Conservation (phyloP, 2,113 vertebrate species). For the Pampusana beccarii region DNA sequence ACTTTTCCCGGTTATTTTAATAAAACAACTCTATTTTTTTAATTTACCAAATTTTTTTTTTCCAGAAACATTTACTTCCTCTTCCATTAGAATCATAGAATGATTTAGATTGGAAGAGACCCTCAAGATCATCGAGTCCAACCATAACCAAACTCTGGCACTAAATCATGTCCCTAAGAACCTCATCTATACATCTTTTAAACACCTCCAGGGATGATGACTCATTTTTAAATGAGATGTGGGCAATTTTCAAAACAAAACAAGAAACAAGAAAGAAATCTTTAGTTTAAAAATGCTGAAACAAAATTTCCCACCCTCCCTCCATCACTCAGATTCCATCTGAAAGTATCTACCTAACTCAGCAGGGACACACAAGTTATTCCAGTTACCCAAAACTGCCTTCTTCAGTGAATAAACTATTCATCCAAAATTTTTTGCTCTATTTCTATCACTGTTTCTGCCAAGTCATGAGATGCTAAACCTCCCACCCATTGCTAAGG, state of each 20-base stretch:
- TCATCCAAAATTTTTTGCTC: background rate
- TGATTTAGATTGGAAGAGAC: no score
- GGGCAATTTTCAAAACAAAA: background rate
- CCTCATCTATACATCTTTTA: no score
- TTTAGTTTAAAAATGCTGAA: background rate
- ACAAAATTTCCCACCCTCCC: background rate
- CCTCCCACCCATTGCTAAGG: background rate
- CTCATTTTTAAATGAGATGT: background rate
- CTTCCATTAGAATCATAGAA: background rate
- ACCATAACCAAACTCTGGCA: no score
- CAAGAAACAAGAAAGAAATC: background rate
- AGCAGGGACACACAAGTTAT: background rate
- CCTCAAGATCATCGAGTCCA: no score
- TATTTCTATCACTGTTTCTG: background rate
- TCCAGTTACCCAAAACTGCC: background rate
- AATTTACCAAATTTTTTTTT: background rate
- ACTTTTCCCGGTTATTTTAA: background rate
- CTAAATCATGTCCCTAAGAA: no score
- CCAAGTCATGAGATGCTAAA: slow-evolving; percentile 14
- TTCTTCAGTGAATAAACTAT: slow-evolving; percentile 12
- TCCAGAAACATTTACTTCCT: background rate
- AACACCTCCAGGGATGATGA: no score
- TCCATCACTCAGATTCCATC: background rate
- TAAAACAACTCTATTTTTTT: background rate
- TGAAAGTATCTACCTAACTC: background rate